Percentiles rank a stretch among this genome's conserved stretches.
Conservation (phyloP, 2,888 invertebrate species). For the Ecliptopera silaceata region DNA sequence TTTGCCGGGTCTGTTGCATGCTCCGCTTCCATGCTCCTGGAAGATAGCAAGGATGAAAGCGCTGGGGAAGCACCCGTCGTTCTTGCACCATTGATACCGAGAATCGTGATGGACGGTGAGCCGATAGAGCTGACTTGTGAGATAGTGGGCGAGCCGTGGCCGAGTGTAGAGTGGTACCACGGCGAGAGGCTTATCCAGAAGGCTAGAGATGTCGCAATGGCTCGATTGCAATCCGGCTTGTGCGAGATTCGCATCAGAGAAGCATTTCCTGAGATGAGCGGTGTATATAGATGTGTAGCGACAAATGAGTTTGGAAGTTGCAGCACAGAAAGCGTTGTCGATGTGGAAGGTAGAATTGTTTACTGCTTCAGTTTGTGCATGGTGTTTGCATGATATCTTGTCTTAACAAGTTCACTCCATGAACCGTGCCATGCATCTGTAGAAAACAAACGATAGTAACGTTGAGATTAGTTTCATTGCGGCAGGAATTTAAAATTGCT, state of each 20-base stretch:
- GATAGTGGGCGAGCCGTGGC: conserved; percentile 90
- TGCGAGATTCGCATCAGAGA: conserved; percentile 92
- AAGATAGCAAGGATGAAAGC: conserved; percentile 78
- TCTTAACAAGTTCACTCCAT: conserved; percentile 35
- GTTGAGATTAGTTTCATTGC: conserved; percentile 25
- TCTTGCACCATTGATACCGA: conserved; percentile 86
- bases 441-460: conserved; percentile 40
- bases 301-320: conserved; percentile 92
- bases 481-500: conserved; percentile 8
- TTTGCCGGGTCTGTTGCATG: conserved; percentile 94
- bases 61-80: conserved; percentile 87
- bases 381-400: conserved; percentile 49
- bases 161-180: conserved; percentile 91
- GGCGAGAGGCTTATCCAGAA: conserved; percentile 87
- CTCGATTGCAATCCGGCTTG: conserved; percentile 89
- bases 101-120: conserved; percentile 95
- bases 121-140: conserved; percentile 88
- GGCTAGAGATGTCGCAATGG: conserved; percentile 89
- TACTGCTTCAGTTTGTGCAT: conserved; percentile 47
- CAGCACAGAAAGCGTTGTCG: conserved; percentile 88
- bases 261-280: conserved; percentile 95
- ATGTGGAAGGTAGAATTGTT: conserved; percentile 89
- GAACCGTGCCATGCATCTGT: conserved; percentile 71
- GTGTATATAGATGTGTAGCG: conserved; percentile 92
- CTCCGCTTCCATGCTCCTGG: conserved; percentile 87